Evolutionary conservation across 2,797 vertebrate species (phyloP).

Genomic region (Perodicticus potto): DNA sequence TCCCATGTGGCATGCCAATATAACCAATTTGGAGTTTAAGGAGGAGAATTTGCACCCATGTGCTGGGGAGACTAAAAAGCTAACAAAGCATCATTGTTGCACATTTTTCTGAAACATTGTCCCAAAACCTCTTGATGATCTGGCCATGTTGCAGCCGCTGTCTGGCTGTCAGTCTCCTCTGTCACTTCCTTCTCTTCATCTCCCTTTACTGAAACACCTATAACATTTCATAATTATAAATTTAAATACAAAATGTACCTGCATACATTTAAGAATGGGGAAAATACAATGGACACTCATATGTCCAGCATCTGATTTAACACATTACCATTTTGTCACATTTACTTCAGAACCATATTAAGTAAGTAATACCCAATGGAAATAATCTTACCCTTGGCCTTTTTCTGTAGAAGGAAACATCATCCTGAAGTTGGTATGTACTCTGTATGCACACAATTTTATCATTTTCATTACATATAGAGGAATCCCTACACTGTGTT

Average conservation of each 20-base stretch:
- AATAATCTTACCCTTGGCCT: not conserved
- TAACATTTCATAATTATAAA: not conserved
- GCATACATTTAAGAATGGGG: not conserved
- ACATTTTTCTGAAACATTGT: not conserved
- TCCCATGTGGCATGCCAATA: not conserved
- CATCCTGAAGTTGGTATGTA: not conserved
- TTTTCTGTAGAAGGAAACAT: not conserved
- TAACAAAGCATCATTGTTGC: not conserved
- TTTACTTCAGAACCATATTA: not conserved
- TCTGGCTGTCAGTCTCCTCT: not conserved
- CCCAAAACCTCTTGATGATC: not conserved
- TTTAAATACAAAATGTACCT: not conserved
- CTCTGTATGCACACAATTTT: not conserved
- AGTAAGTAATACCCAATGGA: not conserved
- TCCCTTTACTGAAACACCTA: not conserved
- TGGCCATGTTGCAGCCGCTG: not conserved
- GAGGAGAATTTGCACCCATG: not conserved
- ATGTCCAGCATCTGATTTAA: not conserved
- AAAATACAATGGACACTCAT: not conserved
- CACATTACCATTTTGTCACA: not conserved
- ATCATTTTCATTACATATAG: not conserved
- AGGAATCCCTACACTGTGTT: not conserved
- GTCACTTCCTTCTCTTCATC: not conserved
- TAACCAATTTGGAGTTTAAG: not conserved
- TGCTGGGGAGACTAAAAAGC: not conserved